Conservation (phyloP, 2,888 invertebrate genomes). For the Cheilosia grossa region DNA sequence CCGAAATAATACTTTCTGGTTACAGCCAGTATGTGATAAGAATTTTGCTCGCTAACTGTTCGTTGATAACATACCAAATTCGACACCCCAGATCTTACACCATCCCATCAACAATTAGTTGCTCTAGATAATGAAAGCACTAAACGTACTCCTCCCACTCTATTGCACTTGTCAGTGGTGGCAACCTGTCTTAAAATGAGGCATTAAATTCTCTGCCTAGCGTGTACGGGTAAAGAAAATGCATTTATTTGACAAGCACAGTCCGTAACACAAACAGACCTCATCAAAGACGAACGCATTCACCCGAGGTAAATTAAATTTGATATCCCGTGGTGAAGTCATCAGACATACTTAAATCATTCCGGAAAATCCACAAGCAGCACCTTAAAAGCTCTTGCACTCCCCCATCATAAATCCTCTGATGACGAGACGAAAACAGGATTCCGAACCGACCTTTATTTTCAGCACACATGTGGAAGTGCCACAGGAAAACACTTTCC, state of each 20-base stretch:
- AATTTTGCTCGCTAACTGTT: no score
- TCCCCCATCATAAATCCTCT: slow-evolving; percentile 56
- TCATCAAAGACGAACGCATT: slow-evolving; percentile 1
- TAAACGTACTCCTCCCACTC: no score
- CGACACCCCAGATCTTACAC: no score
- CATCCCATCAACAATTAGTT: no score
- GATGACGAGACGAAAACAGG: slow-evolving; percentile 3
- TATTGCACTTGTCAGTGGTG: no score
- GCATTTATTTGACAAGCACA: background rate
- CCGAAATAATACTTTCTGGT: no score
- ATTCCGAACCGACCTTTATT: background rate
- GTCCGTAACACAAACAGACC: background rate
- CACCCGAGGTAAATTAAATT: slow-evolving; percentile 4
- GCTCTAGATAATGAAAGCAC: no score
- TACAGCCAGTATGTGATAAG: no score
- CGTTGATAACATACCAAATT: no score
- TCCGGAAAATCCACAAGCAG: slow-evolving; percentile 1
- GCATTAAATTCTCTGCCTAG: no score
- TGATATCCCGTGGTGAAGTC: slow-evolving; percentile 8
- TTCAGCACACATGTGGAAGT: slow-evolving; percentile 25
- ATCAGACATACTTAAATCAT: background rate
- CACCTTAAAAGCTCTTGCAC: slow-evolving; percentile 61
- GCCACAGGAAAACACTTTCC: slow-evolving; percentile 36
- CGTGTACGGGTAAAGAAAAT: background rate
- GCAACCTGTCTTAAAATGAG: no score